Evolutionary conservation across 1,140 invertebrate species (phyloP).

Genomic region (Battus philenor): DNA sequence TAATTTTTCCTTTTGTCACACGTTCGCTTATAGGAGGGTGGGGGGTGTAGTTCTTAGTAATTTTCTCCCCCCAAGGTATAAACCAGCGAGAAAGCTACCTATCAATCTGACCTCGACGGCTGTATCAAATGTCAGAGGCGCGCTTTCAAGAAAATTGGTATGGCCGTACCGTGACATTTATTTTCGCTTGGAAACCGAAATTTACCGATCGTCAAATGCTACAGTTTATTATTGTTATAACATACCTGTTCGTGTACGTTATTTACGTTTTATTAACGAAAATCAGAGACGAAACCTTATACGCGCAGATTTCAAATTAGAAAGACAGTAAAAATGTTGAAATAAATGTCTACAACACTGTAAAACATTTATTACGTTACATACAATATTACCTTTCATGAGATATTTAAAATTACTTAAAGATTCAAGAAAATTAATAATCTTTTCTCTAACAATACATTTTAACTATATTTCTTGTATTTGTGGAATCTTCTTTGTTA

Average conservation of each 20-base stretch:
- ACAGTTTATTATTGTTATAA: conserved; percentile 10
- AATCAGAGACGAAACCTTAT: too few relatives aligned
- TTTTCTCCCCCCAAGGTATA: neutral
- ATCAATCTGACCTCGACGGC: conserved; percentile 14
- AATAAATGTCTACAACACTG: neutral
- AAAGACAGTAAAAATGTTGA: too few relatives aligned
- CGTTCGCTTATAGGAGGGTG: neutral
- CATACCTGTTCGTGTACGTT: neutral
- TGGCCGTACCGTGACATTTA: conserved; percentile 15
- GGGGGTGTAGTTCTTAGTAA: conserved; percentile 1
- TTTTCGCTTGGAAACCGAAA: conserved; percentile 11
- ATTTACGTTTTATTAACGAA: conserved; percentile 2
- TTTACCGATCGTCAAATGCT: conserved; percentile 14
- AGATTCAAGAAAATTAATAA: too few relatives aligned
- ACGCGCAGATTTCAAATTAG: too few relatives aligned
- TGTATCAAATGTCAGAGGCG: conserved; percentile 17
- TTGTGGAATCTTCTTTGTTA: too few relatives aligned
- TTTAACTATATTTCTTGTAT: too few relatives aligned
- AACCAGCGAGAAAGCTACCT: conserved; percentile 1
- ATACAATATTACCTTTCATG: too few relatives aligned
- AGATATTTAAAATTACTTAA: too few relatives aligned
- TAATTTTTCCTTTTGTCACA: conserved; percentile 12
- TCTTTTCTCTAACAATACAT: too few relatives aligned
- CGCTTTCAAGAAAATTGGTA: conserved; percentile 17
- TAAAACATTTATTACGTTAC: neutral